Conservation (phyloP, 2,888 invertebrate species). For the Aspidapion aeneum region DNA sequence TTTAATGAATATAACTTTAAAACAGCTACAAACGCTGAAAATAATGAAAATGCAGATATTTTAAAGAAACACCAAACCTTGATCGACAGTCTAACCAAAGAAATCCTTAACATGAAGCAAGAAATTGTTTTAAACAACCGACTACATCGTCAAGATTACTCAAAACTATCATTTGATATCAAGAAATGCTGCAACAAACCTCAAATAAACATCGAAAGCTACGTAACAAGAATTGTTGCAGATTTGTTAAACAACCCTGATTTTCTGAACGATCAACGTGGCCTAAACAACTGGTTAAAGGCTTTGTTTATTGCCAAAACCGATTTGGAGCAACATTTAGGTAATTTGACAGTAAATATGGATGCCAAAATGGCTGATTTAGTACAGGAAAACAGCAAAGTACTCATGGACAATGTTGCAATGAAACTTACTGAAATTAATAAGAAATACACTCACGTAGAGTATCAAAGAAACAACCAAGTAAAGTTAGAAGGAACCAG, state of each 20-base stretch:
- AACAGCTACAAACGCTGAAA: conserved; percentile 3
- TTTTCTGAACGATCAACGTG: conserved; percentile 45
- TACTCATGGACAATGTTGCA: conserved; percentile 42
- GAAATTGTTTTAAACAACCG: conserved; percentile 44
- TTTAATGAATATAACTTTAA: conserved; percentile 18
- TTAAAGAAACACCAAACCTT: conserved; percentile 28
- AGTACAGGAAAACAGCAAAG: conserved; percentile 41
- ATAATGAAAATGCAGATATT: conserved; percentile 11
- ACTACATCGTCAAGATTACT: conserved; percentile 27
- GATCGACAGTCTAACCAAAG: conserved; percentile 36
- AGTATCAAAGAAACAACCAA: conserved; percentile 10
- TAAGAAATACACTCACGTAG: conserved; percentile 10
- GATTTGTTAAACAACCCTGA: conserved; percentile 39
- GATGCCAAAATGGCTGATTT: conserved; percentile 47
- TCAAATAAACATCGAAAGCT: conserved; percentile 39
- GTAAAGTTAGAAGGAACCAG: conserved; percentile 9
- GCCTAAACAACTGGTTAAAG: conserved; percentile 57
- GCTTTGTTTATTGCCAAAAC: conserved; percentile 60
- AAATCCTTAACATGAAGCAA: conserved; percentile 55
- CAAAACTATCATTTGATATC: conserved; percentile 29
- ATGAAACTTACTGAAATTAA: conserved; percentile 32
- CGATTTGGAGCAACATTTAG: conserved; percentile 56
- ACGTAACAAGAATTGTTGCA: conserved; percentile 36
- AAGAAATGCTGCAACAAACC: conserved; percentile 40
- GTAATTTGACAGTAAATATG: conserved; percentile 51